Percentiles rank a stretch among this genome's conserved stretches.
Evolutionary conservation across 2,797 vertebrate genomes (phyloP).

Genomic region (Molossus molossus): DNA sequence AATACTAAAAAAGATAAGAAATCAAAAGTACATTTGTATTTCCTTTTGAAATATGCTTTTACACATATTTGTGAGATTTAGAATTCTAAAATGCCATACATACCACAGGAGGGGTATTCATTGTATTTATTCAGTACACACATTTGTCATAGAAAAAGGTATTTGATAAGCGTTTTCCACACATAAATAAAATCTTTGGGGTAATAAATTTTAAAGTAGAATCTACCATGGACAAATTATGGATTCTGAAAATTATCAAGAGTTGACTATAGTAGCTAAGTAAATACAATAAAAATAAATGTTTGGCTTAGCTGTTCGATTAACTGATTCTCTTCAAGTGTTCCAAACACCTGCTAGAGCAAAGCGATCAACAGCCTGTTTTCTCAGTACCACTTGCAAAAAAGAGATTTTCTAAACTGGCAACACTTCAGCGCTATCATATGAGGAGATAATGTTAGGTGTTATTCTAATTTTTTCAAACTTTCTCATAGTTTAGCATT

Average conservation of each 20-base stretch:
- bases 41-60: conserved; percentile 50
- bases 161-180: conserved; percentile 32
- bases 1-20: conserved; percentile 38
- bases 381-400: not conserved
- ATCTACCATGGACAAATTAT: not conserved
- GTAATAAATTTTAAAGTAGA: conserved; percentile 27
- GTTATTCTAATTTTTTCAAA: conserved; percentile 8
- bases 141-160: not conserved
- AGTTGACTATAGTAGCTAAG: not conserved
- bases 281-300: conserved; percentile 47
- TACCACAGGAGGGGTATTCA: not conserved
- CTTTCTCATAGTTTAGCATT: not conserved
- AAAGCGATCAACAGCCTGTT: not conserved
- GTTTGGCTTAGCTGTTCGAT: not conserved
- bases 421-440: not conserved
- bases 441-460: not conserved
- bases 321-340: not conserved
- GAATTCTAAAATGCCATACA: conserved; percentile 21
- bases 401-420: not conserved
- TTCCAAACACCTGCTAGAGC: not conserved
- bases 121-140: not conserved
- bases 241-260: not conserved
- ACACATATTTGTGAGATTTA: conserved; percentile 6
- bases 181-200: not conserved
- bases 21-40: conserved; percentile 38